Base-by-base conservation (phyloP, 1,140 invertebrate genomes). In the Uloborus diversus region DNA sequence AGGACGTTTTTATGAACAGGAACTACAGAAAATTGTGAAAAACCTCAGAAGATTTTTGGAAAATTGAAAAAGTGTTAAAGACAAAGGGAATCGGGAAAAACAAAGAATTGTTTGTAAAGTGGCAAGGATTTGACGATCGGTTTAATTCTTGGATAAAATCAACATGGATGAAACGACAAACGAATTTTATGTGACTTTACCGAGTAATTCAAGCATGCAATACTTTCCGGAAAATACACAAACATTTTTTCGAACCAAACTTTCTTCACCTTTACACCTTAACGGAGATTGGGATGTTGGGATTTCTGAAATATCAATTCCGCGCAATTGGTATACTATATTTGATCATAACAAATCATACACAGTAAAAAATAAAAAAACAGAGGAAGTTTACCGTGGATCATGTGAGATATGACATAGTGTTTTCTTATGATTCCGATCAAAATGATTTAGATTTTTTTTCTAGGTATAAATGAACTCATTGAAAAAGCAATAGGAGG, bases 1-100 rank as follows among this genome's bases (percentile, higher is more conserved):
- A 49, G 66, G 71, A 56, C 64, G 32, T 3, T 82, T 82, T 51
- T 82, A 79, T 70, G 56, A 65, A 33, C 28, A 57, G 25, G 80
- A 76, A 81, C n/a, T 76, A 61, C 57, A 61, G 30, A 4, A 61
- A 28, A n/a, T 61, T 3, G 5, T 28, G n/a, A 61, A 61, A n/a
- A n/a, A 61, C 13, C 14, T 61, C 57, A 7, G 4, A 13, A 4
- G 57, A 61, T 32, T 61, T 61, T 20, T 61, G 57, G 57, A 35
- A 37, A 32, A n/a, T 75, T 14, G 57, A 75, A 75, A 30, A 47
- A 17, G 30, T 75, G 2, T 1, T 75, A 20, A 61, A 59, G 62
- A 62, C 56, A 1, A 59, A 27, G 28, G 69, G 69, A 3, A 14
- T 27, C 2, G 70, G 57, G 0, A 20, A 23, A 20, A 49, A 61